Percentiles rank a stretch among this genome's conserved stretches.
Conservation (phyloP, 2,888 invertebrate genomes). For the Dryocosmus kuriphilus region DNA sequence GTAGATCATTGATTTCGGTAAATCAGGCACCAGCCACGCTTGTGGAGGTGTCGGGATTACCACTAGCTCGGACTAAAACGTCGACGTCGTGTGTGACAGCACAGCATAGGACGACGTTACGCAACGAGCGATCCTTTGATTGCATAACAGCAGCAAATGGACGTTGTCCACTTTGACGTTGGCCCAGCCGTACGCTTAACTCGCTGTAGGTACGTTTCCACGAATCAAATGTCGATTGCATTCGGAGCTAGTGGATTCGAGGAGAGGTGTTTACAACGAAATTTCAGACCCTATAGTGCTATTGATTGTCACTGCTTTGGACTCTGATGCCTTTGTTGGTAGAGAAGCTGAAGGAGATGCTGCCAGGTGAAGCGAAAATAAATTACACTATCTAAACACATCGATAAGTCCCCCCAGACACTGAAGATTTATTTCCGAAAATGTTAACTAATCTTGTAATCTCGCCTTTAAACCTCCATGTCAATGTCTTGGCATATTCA, state of each 20-base stretch:
- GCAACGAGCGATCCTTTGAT: slow-evolving; percentile 58
- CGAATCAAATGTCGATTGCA: slow-evolving; percentile 69
- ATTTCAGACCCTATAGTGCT: slow-evolving; percentile 25
- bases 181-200: slow-evolving; percentile 51
- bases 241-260: slow-evolving; percentile 47
- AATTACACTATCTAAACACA: not conserved
- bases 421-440: not conserved
- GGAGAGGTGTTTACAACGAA: slow-evolving; percentile 30
- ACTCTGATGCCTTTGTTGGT: not conserved
- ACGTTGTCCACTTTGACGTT: slow-evolving; percentile 70
- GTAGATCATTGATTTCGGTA: slow-evolving; percentile 60
- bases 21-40: slow-evolving; percentile 50
- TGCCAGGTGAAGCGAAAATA: not conserved
- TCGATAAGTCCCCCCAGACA: not conserved
- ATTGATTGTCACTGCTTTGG: slow-evolving; percentile 25
- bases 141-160: slow-evolving; percentile 49
- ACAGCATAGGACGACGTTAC: slow-evolving; percentile 48
- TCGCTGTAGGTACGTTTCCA: slow-evolving; percentile 65
- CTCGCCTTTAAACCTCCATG: not conserved
- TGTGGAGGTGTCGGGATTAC: slow-evolving; percentile 43
- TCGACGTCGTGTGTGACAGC: slow-evolving; percentile 54
- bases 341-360: not conserved
- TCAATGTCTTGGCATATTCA: not conserved
- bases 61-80: slow-evolving; percentile 41
- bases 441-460: not conserved